A percentile compares a stretch with the other conserved stretches of the same genome.
These are phyloP conservation scores for Colletes collaris DNA, from an alignment of 2,888 invertebrate genomes.

Conservation along the genomic window DNA sequence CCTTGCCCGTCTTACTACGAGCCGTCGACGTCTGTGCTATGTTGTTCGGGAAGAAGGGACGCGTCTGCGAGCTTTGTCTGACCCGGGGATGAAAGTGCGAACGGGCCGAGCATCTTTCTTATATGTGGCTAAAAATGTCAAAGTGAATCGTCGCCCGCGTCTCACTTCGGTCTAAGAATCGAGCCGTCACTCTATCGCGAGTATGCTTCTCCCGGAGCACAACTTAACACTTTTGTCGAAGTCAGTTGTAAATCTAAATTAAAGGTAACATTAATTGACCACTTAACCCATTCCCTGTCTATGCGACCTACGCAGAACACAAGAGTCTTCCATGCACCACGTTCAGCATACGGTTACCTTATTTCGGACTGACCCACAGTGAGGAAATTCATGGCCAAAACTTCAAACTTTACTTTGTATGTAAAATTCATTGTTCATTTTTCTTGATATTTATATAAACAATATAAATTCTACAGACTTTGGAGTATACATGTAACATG, in stretches of 20 bases:
- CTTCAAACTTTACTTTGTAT: no score
- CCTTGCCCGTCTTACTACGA: constrained; percentile 60
- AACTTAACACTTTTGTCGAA: constrained; percentile 9
- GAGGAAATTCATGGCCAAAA: no score
- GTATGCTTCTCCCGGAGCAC: not conserved
- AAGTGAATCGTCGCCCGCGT: constrained; percentile 20
- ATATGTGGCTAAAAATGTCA: constrained; percentile 54
- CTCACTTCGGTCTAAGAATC: constrained; percentile 14
- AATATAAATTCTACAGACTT: no score
- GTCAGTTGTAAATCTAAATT: not conserved
- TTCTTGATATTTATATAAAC: no score
- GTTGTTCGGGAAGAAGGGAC: constrained; percentile 44
- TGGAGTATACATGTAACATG: no score
- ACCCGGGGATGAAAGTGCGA: constrained; percentile 58
- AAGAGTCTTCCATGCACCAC: no score
- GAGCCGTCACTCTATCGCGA: not conserved
- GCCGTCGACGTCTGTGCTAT: constrained; percentile 64
- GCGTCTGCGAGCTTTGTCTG: constrained; percentile 65
- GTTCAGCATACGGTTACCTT: no score
- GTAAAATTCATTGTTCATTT: no score
- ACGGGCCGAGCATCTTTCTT: constrained; percentile 46
- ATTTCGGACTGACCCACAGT: no score
- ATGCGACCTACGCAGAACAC: no score
- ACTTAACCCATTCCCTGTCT: not conserved
- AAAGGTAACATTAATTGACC: no score